Evolutionary conservation across 2,113 vertebrate genomes (phyloP), one percentile per base, ranked within the genome.

Genomic region (Colossoma macropomum): DNA sequence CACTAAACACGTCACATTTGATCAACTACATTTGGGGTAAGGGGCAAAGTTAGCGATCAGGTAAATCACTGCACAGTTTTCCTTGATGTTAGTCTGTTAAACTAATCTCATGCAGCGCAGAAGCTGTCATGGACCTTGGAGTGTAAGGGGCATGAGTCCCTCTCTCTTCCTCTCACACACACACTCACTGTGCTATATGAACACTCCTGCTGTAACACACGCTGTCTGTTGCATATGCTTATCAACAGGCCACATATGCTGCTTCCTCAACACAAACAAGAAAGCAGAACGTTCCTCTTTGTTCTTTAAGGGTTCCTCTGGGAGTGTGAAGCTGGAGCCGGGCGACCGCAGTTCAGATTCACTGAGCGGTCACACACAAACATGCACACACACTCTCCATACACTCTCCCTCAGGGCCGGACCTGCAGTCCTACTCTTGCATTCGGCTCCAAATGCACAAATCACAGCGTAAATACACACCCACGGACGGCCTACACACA

Each of bases 221-320:
- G 38, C 72, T 77, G 76, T 75, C 48, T 68, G 66, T 45, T 77
- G 62, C 74, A 81, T 75, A 62, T 77, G 69, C 81, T 88, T 88
- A 84, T 88, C 84, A 81, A 62, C 45, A 10, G 60, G 68, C 81
- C 84, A 84, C 78, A 84, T 85, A 84, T 7, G 52, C 69, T 59
- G 27, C 62, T 77, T 76, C 73, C 68, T 66, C 16, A 62, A 65
- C 76, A 79, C 83, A 75, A 75, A 83, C 69, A 72, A 68, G 72
- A 78, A 77, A 75, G 80, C 54, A 21, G 68, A 28, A 76, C 50
- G 75, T 41, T 71, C 80, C 19, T 70, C 66, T 85, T 83, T 87
- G 80, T 84, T 84, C 78, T 30, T 70, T 56, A 13, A 66, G 63
- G 45, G 71, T 69, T 76, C 82, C 82, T 77, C 62, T 84, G 78